Base-by-base conservation (phyloP, 2,113 vertebrate species). In the Heterochromis multidens region DNA sequence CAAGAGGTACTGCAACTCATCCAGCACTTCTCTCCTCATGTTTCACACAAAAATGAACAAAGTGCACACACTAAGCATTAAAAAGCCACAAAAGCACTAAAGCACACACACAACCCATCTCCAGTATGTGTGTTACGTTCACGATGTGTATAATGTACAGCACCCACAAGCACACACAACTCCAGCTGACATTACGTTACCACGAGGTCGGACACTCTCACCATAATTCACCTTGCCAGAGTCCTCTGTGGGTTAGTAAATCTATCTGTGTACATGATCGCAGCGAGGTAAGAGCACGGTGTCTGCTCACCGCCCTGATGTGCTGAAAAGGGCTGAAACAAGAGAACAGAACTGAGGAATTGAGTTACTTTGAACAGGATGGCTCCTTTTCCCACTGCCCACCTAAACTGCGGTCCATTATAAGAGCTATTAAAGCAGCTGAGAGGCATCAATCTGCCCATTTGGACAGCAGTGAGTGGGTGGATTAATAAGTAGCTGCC, bases 401-500 rank as follows among this genome's bases (percentile, higher is more conserved):
- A 94, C 90, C 86, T 86, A 54, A 80, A 76, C 87, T 57, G 58
- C 0, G 40, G 21, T 89, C 92, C 88, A 93, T 94, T 94, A 93
- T 82, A 63, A 83, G 35, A 62, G 91, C 90, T 91, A 86, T 93
- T 92, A 93, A 84, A 87, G 91, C 74, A 88, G 83, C 87, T 92
- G 89, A 90, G 89, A 92, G 84, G 82, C 82, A 88, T 95, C 95
- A 92, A 92, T 95, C 92, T 82, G 82, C 77, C 92, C 87, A 93
- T 91, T 92, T 92, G 86, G 88, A 90, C 82, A 82, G 80, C 88
- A 85, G 84, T 6, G 83, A 91, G 94, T 94, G 88, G 93, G 94
- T 37, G 92, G 93, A 91, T 89, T 92, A 37, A 82, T 93, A 89
- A 94, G 91, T 82, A 86, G 88, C 87, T 82, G 86, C 85, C 84